A percentile compares a stretch with the other conserved stretches of the same genome.
Conservation (phyloP, 2,797 vertebrate genomes). For the Thunnus albacares region DNA sequence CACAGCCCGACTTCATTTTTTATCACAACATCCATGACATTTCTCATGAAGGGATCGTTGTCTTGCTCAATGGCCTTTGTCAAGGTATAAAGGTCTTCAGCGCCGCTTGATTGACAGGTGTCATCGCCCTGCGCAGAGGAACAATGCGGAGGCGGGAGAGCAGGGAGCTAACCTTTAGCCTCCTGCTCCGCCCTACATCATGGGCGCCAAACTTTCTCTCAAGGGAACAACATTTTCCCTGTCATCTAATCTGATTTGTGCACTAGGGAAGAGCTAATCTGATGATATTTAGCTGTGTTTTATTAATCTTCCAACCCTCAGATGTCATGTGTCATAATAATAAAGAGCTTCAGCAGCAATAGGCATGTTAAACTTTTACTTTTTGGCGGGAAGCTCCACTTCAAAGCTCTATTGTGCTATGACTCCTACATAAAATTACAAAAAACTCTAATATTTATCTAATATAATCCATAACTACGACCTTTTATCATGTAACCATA, state of each 20-base stretch:
- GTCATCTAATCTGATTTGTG: slow-evolving; percentile 2
- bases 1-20: slow-evolving; percentile 25
- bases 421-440: neutral
- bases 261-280: slow-evolving; percentile 12
- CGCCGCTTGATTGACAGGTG: slow-evolving; percentile 74
- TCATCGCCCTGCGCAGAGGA: slow-evolving; percentile 11
- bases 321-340: neutral
- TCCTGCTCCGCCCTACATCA: neutral
- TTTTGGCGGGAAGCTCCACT: neutral
- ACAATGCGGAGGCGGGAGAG: slow-evolving; percentile 45
- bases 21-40: slow-evolving; percentile 68
- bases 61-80: slow-evolving; percentile 43
- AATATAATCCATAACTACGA: neutral
- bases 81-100: slow-evolving; percentile 65
- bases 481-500: neutral
- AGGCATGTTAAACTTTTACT: neutral
- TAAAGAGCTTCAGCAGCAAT: too few species aligned
- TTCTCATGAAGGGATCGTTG: slow-evolving; percentile 53
- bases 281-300: slow-evolving; percentile 54
- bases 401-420: neutral
- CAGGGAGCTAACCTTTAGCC: slow-evolving; percentile 60
- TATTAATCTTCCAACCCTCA: neutral
- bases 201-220: slow-evolving; percentile 34
- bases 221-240: slow-evolving; percentile 7
- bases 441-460: neutral